Percentiles rank a stretch among this genome's conserved stretches.
Conservation (phyloP, 2,113 vertebrate species). For the Ardeotis arabs region DNA sequence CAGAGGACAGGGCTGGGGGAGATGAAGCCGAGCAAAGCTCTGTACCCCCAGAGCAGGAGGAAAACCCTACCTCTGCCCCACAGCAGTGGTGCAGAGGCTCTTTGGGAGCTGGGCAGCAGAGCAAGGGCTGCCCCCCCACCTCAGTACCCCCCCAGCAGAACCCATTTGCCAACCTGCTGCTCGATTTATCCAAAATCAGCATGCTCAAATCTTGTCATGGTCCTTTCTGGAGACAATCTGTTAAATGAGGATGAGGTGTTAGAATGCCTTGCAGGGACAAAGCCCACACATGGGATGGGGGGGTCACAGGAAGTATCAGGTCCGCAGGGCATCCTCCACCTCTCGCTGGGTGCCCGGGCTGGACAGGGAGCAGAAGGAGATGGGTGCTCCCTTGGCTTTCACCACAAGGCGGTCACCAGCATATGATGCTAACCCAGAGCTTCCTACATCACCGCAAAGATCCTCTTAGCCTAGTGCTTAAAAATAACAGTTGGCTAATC, state of each 20-base stretch:
- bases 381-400: background rate
- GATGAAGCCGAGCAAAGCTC: background rate
- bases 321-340: background rate
- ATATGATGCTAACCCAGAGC: background rate
- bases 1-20: background rate
- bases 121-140: background rate
- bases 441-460: background rate
- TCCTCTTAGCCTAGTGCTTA: slow-evolving; percentile 58
- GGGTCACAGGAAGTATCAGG: no score
- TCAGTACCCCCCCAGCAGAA: background rate
- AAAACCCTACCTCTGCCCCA: background rate
- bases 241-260: background rate
- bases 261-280: background rate
- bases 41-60: background rate
- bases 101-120: background rate
- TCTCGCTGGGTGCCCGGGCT: background rate
- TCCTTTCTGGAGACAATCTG: background rate
- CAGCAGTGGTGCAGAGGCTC: background rate
- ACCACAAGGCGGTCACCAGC: background rate
- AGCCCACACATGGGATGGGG: background rate
- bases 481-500: slow-evolving; percentile 63
- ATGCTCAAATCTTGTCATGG: accelerated
- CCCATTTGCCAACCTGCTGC: background rate
- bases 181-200: background rate
- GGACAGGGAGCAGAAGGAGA: background rate